Conservation (phyloP, 2,888 invertebrate species). For the Drosophila paramelanica region DNA sequence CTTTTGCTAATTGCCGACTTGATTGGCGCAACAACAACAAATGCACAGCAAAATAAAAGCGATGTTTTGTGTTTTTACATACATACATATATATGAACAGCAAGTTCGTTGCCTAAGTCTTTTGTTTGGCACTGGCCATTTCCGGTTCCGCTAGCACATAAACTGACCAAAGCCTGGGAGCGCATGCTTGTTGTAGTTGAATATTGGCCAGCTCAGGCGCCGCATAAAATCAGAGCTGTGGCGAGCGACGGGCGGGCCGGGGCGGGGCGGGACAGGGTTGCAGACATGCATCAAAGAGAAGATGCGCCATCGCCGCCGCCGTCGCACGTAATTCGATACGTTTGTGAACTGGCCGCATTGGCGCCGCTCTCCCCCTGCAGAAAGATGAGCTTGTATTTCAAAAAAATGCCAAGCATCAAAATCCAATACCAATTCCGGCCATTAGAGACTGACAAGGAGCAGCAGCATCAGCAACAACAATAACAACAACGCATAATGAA, state of each 20-base stretch:
- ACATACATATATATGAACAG: not conserved
- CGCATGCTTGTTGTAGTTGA: too few species aligned
- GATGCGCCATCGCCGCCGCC: constrained; percentile 41
- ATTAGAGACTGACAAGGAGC: constrained; percentile 67
- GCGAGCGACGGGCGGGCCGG: not conserved
- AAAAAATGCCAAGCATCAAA: constrained; percentile 35
- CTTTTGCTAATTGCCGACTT: constrained; percentile 65
- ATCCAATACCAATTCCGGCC: constrained; percentile 39
- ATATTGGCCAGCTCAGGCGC: constrained; percentile 39
- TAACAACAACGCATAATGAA: constrained; percentile 65
- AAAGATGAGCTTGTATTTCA: constrained; percentile 68
- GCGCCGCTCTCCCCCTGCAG: constrained; percentile 56
- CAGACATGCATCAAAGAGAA: constrained; percentile 61
- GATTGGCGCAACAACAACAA: constrained; percentile 51
- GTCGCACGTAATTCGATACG: constrained; percentile 70
- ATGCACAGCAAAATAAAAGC: constrained; percentile 48
- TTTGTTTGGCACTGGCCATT: constrained; percentile 55
- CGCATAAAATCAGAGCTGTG: constrained; percentile 8
- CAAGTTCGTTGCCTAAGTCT: constrained; percentile 54
- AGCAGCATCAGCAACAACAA: constrained; percentile 15
- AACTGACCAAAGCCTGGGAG: constrained; percentile 1
- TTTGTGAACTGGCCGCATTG: constrained; percentile 57
- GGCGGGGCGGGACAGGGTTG: not conserved
- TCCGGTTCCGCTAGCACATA: constrained; percentile 67
- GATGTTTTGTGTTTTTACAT: constrained; percentile 18